These are phyloP conservation scores for Meganola albula DNA, from an alignment of 2,888 invertebrate genomes.

Conservation along the genomic window DNA sequence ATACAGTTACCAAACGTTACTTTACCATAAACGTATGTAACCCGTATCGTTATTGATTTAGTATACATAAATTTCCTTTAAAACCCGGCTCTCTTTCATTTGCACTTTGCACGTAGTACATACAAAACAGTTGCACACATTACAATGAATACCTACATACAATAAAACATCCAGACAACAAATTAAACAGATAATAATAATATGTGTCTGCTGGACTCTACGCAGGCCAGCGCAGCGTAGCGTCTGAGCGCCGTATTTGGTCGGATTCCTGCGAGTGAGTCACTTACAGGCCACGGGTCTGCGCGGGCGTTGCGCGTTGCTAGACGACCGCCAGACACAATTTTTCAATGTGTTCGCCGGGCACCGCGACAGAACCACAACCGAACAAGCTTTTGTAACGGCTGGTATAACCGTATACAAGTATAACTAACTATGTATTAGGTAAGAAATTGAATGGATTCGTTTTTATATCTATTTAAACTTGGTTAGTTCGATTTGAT, in stretches of 20 bases:
- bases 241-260: conserved; percentile 38
- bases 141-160: conserved; percentile 23
- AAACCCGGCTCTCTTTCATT: too few relatives aligned
- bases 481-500: too few relatives aligned
- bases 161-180: conserved; percentile 43
- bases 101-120: too few relatives aligned
- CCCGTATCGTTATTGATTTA: too few relatives aligned
- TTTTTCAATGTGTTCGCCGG: conserved; percentile 42
- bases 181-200: conserved; percentile 27
- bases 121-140: conserved; percentile 8
- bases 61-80: too few relatives aligned
- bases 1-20: too few relatives aligned
- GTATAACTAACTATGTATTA: too few relatives aligned
- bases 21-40: too few relatives aligned
- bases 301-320: conserved; percentile 25
- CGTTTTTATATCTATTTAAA: too few relatives aligned
- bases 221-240: conserved; percentile 21
- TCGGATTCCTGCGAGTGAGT: conserved; percentile 50
- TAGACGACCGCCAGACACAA: conserved; percentile 63
- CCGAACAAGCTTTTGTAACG: conserved; percentile 26
- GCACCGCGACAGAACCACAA: conserved; percentile 26
- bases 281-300: conserved; percentile 37
- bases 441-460: too few relatives aligned
- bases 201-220: conserved; percentile 25
- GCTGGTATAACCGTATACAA: too few relatives aligned